phyloP scores from a whole-genome alignment of 1,140 invertebrate genomes.

The Capitella teleta region DNA sequence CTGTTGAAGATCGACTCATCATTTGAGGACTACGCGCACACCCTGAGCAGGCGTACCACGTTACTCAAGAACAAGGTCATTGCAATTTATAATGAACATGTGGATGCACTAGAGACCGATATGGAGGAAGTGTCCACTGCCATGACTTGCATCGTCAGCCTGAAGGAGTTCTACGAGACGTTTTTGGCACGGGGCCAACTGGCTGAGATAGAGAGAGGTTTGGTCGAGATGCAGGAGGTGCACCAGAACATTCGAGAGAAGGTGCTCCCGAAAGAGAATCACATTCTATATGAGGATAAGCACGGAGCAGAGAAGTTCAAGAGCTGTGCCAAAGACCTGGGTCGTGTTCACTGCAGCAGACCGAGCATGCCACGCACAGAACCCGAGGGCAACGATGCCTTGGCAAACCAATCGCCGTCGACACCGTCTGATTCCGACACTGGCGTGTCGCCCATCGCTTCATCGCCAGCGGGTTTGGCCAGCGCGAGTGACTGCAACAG shows the following conservation, averaged over 20 bases:
- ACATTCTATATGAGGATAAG: constrained; percentile 12
- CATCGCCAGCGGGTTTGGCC: too few relatives aligned
- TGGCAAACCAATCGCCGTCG: too few relatives aligned
- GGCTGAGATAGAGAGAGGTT: constrained; percentile 8
- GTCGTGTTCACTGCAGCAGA: constrained; percentile 1
- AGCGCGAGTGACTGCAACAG: too few relatives aligned
- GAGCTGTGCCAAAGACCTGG: constrained; percentile 10
- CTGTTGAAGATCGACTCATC: constrained; percentile 11
- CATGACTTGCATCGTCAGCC: constrained; percentile 14
- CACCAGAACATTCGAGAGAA: constrained; percentile 5
- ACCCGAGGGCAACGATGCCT: constrained; percentile 3
- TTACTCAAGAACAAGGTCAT: constrained; percentile 16
- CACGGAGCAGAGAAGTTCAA: constrained; percentile 12
- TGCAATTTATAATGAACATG: constrained; percentile 12
- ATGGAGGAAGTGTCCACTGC: constrained; percentile 12
- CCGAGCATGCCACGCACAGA: not conserved
- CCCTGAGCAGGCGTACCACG: constrained; percentile 10
- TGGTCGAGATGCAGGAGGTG: constrained; percentile 11
- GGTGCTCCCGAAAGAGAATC: constrained; percentile 10
- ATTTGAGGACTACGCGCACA: constrained; percentile 10
- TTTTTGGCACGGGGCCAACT: constrained; percentile 6
- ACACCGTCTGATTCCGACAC: too few relatives aligned
- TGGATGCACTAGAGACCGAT: constrained; percentile 6
- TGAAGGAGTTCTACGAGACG: constrained; percentile 13
- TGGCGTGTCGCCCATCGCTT: too few relatives aligned